These are phyloP conservation scores for Meteorus colon DNA, from an alignment of 2,888 invertebrate species.

Conservation along the genomic window DNA sequence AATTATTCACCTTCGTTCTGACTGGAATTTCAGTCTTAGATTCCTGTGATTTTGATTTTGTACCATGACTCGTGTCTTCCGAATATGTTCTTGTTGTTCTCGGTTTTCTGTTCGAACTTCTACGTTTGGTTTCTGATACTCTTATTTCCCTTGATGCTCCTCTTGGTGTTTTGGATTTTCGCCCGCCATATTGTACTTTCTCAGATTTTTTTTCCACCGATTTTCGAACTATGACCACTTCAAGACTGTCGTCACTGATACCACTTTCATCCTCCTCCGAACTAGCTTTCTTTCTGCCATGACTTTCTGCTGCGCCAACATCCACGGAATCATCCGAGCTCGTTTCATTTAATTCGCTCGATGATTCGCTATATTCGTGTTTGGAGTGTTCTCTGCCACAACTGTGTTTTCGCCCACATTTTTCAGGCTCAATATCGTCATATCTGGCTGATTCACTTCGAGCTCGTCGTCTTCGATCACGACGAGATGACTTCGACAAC, in stretches of 20 bases:
- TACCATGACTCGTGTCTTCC: slow-evolving; percentile 64
- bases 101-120: slow-evolving; percentile 52
- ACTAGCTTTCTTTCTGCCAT: slow-evolving; percentile 44
- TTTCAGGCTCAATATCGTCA: slow-evolving; percentile 56
- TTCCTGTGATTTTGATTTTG: slow-evolving; percentile 41
- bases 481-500: slow-evolving; percentile 74
- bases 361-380: slow-evolving; percentile 73
- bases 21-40: slow-evolving; percentile 47
- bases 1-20: background rate
- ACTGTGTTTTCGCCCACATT: slow-evolving; percentile 25
- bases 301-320: slow-evolving; percentile 15
- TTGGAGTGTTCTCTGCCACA: slow-evolving; percentile 68
- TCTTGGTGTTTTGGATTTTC: slow-evolving; percentile 59
- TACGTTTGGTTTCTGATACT: slow-evolving; percentile 54
- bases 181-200: slow-evolving; percentile 61
- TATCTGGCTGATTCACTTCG: slow-evolving; percentile 68
- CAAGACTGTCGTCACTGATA: slow-evolving; percentile 69
- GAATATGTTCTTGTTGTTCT: slow-evolving; percentile 26
- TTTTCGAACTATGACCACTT: slow-evolving; percentile 66
- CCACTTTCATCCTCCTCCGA: slow-evolving; percentile 61
- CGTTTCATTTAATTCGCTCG: slow-evolving; percentile 72
- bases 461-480: slow-evolving; percentile 61
- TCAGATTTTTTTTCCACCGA: slow-evolving; percentile 66
- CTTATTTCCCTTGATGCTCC: slow-evolving; percentile 59
- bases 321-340: slow-evolving; percentile 36